Conservation (phyloP, 2,888 invertebrate species). For the Ypsolopha scabrella region DNA sequence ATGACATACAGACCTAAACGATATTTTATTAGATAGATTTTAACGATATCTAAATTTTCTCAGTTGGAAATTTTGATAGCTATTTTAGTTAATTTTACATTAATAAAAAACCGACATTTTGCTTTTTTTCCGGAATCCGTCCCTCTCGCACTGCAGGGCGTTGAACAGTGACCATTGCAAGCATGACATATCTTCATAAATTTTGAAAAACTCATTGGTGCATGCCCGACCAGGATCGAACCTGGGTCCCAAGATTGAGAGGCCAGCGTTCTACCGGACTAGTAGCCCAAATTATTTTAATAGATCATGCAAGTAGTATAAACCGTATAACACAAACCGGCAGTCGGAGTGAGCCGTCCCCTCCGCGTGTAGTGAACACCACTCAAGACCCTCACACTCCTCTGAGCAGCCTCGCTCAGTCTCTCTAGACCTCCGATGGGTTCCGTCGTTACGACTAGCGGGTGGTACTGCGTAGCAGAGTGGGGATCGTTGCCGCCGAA, state of each 20-base stretch:
- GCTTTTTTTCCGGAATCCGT: too few species aligned
- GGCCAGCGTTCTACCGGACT: neutral
- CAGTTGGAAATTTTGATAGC: neutral
- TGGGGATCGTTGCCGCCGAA: constrained; percentile 91
- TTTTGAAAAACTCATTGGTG: too few species aligned
- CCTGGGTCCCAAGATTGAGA: too few species aligned
- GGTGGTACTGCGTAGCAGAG: constrained; percentile 87
- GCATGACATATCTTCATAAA: too few species aligned
- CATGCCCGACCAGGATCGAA: too few species aligned
- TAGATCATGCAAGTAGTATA: neutral
- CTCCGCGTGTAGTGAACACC: constrained; percentile 87
- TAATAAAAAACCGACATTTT: neutral
- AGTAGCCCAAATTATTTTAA: neutral
- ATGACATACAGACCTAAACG: too few species aligned
- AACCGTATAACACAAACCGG: constrained; percentile 53
- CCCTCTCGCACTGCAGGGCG: too few species aligned
- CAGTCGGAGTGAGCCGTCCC: constrained; percentile 82
- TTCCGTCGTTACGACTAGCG: constrained; percentile 84
- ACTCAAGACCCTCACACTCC: constrained; percentile 78
- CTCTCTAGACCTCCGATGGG: constrained; percentile 82
- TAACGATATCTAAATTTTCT: too few species aligned
- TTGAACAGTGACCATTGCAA: too few species aligned
- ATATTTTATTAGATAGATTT: too few species aligned
- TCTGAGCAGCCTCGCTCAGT: constrained; percentile 77
- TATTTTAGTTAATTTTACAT: neutral